Evolutionary conservation across 2,113 vertebrate species (phyloP), one percentile per base, ranked within the genome.

Genomic region (Amblyornis subalaris): DNA sequence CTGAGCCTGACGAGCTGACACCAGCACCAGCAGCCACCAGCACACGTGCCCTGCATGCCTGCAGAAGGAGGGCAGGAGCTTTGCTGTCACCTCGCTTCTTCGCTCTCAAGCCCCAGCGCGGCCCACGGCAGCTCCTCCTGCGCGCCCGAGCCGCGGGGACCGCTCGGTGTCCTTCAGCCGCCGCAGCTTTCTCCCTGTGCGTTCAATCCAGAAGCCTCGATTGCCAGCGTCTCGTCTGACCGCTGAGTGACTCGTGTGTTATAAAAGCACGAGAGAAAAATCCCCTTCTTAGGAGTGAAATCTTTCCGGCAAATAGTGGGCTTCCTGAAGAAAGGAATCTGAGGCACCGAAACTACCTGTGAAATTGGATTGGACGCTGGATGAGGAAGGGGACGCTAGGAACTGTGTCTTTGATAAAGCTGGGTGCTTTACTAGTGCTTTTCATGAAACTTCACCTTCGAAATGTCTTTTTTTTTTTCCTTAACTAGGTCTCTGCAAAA

Each of bases 221-320:
- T 7, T 65, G 33, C 25, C 55, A 55, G 50, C 10, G 10, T 55
- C 65, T 48, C 8, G 3, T 28, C 16, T 89, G 87, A 11, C 42
- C 0, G 0, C 36, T 14, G 45, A 44, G 20, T 20, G 42, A 58
- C 5, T 35, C 12, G 1, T 0, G 5, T 12, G 3, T 31, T 57
- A 22, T 3, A 50, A 92, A 45, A 69, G 36, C 77, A 58, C 13
- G 12, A 14, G 65, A 50, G 53, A 73, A 79, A 94, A 94, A 73
- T 35, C 42, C 44, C 47, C 6, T 25, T 47, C 47, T 83, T 28
- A 42, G 35, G 65, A 21, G 24, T 65, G n/a, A 71, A 77, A 51
- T 51, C 51, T 40, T 85, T n/a, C 38, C 60, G 74, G 64, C 9
- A 15, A 80, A 61, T 1, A 40, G 11, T 18, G 25, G 36, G 36